These are phyloP conservation scores for Ips typographus DNA, from an alignment of 1,140 invertebrate species.

Conservation along the genomic window DNA sequence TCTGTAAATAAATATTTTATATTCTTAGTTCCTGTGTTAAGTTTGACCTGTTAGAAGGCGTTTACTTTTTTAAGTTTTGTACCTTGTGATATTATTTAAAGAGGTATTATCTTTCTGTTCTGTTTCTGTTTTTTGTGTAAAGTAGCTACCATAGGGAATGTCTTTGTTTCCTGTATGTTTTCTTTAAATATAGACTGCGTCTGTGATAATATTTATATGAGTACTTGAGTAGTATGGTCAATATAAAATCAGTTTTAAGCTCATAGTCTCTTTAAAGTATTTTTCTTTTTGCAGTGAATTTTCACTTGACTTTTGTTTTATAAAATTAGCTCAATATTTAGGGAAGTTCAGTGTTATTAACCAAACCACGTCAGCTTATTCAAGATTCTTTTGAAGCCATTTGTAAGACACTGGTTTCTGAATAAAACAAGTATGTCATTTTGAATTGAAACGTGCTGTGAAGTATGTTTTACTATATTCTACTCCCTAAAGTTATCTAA, in stretches of 20 bases:
- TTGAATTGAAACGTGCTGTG: no score
- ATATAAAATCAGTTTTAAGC: slow-evolving; percentile 2
- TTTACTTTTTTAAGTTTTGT: slow-evolving; percentile 29
- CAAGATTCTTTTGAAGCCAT: no score
- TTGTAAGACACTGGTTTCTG: no score
- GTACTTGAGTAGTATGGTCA: neutral
- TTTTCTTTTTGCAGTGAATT: neutral
- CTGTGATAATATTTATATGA: neutral
- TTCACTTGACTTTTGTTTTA: no score
- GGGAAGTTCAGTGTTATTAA: no score
- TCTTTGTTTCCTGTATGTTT: slow-evolving; percentile 22
- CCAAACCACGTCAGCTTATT: no score
- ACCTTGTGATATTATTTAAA: slow-evolving; percentile 43
- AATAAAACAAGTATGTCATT: no score
- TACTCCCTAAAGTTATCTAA: no score
- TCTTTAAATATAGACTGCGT: slow-evolving; percentile 31
- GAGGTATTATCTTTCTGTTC: slow-evolving; percentile 36
- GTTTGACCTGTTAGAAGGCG: slow-evolving; percentile 29
- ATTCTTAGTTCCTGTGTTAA: slow-evolving; percentile 37
- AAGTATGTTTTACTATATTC: no score
- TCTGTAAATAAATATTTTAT: slow-evolving; percentile 34
- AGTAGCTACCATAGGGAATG: slow-evolving; percentile 4
- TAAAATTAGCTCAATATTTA: no score
- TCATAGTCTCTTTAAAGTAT: neutral
- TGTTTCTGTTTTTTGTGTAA: slow-evolving; percentile 30